These are phyloP conservation scores for Antechinus stuartii DNA, from an alignment of 2,113 vertebrate genomes.

Conservation along the genomic window DNA sequence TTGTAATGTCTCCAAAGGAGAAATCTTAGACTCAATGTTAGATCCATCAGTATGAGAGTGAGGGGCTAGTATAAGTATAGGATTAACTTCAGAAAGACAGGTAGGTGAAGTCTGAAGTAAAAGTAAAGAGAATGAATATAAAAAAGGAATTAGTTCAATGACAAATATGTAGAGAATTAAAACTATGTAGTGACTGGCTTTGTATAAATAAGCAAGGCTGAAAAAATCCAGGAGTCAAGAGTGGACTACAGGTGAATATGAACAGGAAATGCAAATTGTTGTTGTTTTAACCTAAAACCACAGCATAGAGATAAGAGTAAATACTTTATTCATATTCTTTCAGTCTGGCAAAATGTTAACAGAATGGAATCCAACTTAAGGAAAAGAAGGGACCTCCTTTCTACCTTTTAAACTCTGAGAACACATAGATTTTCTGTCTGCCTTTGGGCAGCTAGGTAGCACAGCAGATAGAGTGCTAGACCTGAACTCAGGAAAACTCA, in stretches of 20 bases:
- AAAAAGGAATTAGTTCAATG: conserved; percentile 56
- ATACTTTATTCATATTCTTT: not conserved
- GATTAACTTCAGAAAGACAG: not conserved
- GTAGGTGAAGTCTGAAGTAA: conserved; percentile 51
- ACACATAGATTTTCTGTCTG: not conserved
- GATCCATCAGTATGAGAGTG: not conserved
- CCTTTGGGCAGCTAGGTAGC: not conserved
- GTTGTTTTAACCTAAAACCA: not conserved
- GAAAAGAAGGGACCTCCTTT: not conserved
- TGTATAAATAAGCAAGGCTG: conserved; percentile 17
- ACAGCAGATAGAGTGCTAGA: not conserved
- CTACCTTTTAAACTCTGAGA: not conserved
- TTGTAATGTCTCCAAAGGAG: not conserved
- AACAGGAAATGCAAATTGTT: not conserved
- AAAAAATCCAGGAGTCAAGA: conserved; percentile 32
- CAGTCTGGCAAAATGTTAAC: not conserved
- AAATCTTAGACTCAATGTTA: not conserved
- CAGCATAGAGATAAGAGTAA: not conserved
- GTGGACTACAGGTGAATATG: not conserved
- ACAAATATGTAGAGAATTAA: conserved; percentile 31
- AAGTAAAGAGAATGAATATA: conserved; percentile 60
- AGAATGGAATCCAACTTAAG: not conserved
- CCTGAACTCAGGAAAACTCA: not conserved
- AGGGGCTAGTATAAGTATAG: not conserved
- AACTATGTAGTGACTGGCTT: conserved; percentile 30